A percentile compares a stretch with the other conserved stretches of the same genome.
Conservation (phyloP, 1,140 invertebrate genomes). For the Macrotrachela quadricornifera region DNA sequence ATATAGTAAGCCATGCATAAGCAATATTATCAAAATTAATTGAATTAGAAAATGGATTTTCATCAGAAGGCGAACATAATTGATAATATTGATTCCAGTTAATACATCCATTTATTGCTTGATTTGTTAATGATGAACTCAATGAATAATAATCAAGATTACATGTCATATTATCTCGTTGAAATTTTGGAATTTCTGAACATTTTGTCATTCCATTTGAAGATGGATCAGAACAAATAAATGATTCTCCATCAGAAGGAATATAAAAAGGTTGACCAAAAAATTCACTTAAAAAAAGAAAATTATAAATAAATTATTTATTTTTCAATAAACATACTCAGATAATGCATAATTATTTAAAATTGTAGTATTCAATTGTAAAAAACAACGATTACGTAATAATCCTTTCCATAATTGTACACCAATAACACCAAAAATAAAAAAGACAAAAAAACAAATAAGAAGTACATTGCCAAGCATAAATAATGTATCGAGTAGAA, state of each 20-base stretch:
- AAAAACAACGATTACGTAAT: constrained; percentile 68
- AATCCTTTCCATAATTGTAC: constrained; percentile 97
- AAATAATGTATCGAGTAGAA: constrained; percentile 84
- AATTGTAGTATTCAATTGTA: constrained; percentile 25
- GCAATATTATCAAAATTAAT: constrained; percentile 73
- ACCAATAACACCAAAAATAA: constrained; percentile 97
- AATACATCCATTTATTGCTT: constrained; percentile 39
- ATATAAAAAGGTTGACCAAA: no score
- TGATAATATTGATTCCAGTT: constrained; percentile 94
- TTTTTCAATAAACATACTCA: no score
- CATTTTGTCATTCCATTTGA: no score
- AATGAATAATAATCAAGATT: neutral
- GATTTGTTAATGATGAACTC: constrained; percentile 11
- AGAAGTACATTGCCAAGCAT: constrained; percentile 96
- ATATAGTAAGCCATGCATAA: no score
- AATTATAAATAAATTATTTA: no score
- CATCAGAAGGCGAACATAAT: constrained; percentile 59
- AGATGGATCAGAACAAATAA: no score
- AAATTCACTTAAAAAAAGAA: no score
- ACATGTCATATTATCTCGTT: no score
- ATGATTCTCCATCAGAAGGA: no score
- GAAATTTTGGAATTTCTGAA: no score
- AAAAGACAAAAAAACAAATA: constrained; percentile 98
- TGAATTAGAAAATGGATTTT: constrained; percentile 85
- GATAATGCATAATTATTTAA: neutral